A percentile compares a stretch with the other conserved stretches of the same genome.
Conservation (phyloP, 2,113 vertebrate genomes). For the Leptodactylus fuscus region DNA sequence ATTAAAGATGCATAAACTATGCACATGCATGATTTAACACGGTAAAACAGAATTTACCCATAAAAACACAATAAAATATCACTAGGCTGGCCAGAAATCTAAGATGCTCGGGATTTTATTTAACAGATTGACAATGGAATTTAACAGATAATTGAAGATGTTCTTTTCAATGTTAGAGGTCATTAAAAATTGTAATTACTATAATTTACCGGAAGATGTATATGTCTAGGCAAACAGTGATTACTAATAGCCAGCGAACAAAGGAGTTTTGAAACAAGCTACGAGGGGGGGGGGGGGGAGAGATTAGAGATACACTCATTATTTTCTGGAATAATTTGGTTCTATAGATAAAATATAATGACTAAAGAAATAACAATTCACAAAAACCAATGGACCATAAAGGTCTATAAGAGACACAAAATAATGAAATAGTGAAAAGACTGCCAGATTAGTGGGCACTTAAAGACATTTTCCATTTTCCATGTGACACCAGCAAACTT, state of each 20-base stretch:
- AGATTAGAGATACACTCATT: neutral
- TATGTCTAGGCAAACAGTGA: neutral
- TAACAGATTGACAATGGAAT: slow-evolving; percentile 36
- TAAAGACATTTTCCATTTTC: too few species aligned
- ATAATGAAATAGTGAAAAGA: too few species aligned
- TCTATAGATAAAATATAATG: neutral
- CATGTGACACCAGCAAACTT: too few species aligned
- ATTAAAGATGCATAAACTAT: slow-evolving; percentile 67
- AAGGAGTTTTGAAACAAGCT: neutral
- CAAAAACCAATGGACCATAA: neutral
- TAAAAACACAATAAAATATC: slow-evolving; percentile 46
- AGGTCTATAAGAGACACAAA: neutral
- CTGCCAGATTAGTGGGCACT: too few species aligned
- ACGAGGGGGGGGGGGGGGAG: neutral
- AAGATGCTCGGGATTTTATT: slow-evolving; percentile 27
- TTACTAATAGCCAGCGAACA: neutral
- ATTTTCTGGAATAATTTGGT: neutral
- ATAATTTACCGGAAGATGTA: neutral
- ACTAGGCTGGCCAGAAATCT: slow-evolving; percentile 30
- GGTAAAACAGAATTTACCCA: slow-evolving; percentile 51
- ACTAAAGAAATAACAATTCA: neutral
- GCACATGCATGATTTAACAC: slow-evolving; percentile 63
- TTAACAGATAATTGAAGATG: slow-evolving; percentile 30
- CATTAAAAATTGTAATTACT: slow-evolving; percentile 1
- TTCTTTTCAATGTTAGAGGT: slow-evolving; percentile 34